Base-by-base conservation (phyloP, 2,888 invertebrate genomes). In the Cordilura impudica region DNA sequence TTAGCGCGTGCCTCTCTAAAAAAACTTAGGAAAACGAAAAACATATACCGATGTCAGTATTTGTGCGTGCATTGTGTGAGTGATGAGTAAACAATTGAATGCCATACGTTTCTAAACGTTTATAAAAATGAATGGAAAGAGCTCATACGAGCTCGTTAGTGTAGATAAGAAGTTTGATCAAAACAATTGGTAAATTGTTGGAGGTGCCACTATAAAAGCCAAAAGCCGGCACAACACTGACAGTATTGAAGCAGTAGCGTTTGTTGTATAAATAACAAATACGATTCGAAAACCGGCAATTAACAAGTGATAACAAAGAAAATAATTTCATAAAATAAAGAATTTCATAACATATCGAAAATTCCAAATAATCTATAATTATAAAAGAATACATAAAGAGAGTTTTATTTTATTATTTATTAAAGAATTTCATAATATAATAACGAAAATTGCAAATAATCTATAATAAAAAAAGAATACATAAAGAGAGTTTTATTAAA, bases 71-170 rank as follows among this genome's bases (percentile, higher is more conserved):
- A 39, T 43, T 26, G 45, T 5, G 45, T 26, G 29, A 61, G 21
- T 58, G 39, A 58, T 61, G 45, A 61, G 18, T 45, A 18, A 45
- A 47, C 18, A 26, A 31, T 2, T 31, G 19, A 31, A 31, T 31
- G 8, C 29, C n/a, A 49, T 31, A 65, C 49, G 49, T 63, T 63
- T 63, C 14, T 63, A 63, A 63, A 49, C 63, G 63, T 65, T 51
- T 65, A 35, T 3, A 26, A 26, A 26, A 26, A 26, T 26, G 10
- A 31, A 39, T n/a, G n/a, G 12, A 39, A n/a, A n/a, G 0, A 14
- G n/a, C 12, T 39, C 8, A 12, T 39, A 2, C 5, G n/a, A n/a
- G 4, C 1, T 2, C n/a, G 35, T 39, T 2, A n/a, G 35, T 39
- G 35, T n/a, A n/a, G 35, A 39, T 39, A 39, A 39, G 35, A n/a